These are phyloP conservation scores for Amphipoea oculea DNA, from an alignment of 2,888 invertebrate genomes.

Conservation along the genomic window DNA sequence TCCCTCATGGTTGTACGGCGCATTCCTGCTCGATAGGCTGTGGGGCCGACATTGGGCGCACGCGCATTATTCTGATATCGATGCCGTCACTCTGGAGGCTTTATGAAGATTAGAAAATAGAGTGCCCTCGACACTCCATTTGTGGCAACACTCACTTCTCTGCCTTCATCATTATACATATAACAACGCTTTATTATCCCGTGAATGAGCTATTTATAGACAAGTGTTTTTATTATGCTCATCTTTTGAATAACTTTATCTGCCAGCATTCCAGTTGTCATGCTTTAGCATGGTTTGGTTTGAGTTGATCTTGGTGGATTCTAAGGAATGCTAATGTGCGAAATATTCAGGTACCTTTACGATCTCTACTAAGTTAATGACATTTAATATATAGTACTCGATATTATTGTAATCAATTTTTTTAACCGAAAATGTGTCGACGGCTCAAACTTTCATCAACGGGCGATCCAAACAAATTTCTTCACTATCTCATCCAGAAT, in stretches of 20 bases:
- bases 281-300: neutral
- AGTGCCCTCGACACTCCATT: slow-evolving; percentile 74
- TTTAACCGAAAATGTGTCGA: neutral
- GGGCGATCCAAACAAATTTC: slow-evolving; percentile 61
- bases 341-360: slow-evolving; percentile 1
- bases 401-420: neutral
- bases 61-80: slow-evolving; percentile 79
- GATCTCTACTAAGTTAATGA: neutral
- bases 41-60: slow-evolving; percentile 68
- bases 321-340: neutral
- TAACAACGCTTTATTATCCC: slow-evolving; percentile 43
- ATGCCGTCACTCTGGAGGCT: slow-evolving; percentile 83
- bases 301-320: neutral
- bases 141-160: slow-evolving; percentile 56
- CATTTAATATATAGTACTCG: neutral
- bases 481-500: slow-evolving; percentile 80
- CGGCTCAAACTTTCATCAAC: slow-evolving; percentile 4
- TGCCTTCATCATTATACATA: slow-evolving; percentile 37
- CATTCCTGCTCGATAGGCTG: slow-evolving; percentile 81
- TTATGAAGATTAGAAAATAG: slow-evolving; percentile 87
- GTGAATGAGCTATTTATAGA: slow-evolving; percentile 34
- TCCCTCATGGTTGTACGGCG: slow-evolving; percentile 73
- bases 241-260: neutral
- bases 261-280: neutral
- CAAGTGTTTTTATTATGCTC: slow-evolving; percentile 22